These are phyloP conservation scores for Agrilus mali DNA, from an alignment of 2,888 invertebrate species.

Conservation along the genomic window DNA sequence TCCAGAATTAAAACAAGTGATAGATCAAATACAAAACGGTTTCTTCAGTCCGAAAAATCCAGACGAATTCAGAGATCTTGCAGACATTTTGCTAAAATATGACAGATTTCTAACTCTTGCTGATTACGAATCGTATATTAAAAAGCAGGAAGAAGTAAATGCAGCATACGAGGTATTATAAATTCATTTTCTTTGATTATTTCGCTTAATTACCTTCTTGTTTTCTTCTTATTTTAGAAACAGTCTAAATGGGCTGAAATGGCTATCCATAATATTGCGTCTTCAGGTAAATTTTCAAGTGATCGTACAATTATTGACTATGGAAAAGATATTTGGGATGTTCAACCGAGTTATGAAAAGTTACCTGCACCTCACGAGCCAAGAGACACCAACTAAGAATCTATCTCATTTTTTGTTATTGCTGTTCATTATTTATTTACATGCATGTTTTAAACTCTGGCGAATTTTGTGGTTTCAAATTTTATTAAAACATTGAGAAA, in stretches of 20 bases:
- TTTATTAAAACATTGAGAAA: no score
- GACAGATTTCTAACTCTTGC: constrained; percentile 91
- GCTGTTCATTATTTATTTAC: background rate
- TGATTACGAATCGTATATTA: constrained; percentile 90
- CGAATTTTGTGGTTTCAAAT: background rate
- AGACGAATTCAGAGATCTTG: constrained; percentile 78
- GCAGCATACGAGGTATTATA: constrained; percentile 65
- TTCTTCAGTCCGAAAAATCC: constrained; percentile 93
- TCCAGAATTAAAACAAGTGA: constrained; percentile 81
- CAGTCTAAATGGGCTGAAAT: constrained; percentile 88
- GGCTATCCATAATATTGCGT: constrained; percentile 93
- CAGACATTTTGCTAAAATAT: constrained; percentile 82
- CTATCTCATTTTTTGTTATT: background rate
- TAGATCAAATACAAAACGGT: constrained; percentile 93
- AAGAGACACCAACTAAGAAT: constrained; percentile 29
- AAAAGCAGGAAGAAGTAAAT: constrained; percentile 81
- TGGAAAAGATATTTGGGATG: constrained; percentile 93
- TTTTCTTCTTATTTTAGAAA: constrained; percentile 45
- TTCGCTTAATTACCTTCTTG: constrained; percentile 3
- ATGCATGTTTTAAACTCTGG: background rate
- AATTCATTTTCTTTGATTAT: constrained; percentile 2
- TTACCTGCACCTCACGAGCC: constrained; percentile 78
- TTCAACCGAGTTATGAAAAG: constrained; percentile 85
- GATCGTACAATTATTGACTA: constrained; percentile 97
- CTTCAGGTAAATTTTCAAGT: constrained; percentile 96